phyloP scores from a whole-genome alignment of 2,888 invertebrate species.

The Campoplex capitator region DNA sequence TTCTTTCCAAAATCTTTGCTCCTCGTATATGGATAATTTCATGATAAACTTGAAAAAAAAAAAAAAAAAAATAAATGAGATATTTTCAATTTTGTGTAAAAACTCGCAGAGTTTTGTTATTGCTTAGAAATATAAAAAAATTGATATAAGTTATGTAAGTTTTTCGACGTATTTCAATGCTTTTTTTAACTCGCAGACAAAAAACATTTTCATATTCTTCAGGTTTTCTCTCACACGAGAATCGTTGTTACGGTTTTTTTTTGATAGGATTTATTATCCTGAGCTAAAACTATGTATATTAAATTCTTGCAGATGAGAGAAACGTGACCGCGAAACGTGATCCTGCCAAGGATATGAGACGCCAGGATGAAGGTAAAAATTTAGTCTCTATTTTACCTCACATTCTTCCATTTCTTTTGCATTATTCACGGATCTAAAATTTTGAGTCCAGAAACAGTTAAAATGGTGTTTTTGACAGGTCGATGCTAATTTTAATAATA shows the following conservation, averaged over 20 bases:
- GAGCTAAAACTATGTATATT: slow-evolving; percentile 46
- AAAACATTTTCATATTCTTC: neutral
- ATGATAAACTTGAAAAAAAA: neutral
- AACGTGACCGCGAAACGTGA: slow-evolving; percentile 60
- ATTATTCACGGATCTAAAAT: neutral
- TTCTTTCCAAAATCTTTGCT: neutral
- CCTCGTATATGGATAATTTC: neutral
- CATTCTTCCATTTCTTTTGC: neutral
- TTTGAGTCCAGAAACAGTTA: neutral
- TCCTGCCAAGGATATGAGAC: slow-evolving; percentile 51
- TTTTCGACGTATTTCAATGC: neutral
- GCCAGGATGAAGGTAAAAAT: slow-evolving; percentile 51
- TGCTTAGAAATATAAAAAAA: neutral
- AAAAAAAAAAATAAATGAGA: neutral
- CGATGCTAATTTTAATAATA: neutral
- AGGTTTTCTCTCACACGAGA: neutral
- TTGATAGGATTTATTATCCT: slow-evolving; percentile 51
- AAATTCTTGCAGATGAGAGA: slow-evolving; percentile 61
- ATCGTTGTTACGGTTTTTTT: neutral
- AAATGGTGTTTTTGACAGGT: neutral
- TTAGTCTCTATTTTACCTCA: neutral
- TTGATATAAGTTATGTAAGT: neutral
- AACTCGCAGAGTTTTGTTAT: neutral
- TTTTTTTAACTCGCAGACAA: neutral
- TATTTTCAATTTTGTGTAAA: neutral